A percentile compares a stretch with the other conserved stretches of the same genome.
Conservation (phyloP, 2,888 invertebrate species). For the Drosophila vallismaia region DNA sequence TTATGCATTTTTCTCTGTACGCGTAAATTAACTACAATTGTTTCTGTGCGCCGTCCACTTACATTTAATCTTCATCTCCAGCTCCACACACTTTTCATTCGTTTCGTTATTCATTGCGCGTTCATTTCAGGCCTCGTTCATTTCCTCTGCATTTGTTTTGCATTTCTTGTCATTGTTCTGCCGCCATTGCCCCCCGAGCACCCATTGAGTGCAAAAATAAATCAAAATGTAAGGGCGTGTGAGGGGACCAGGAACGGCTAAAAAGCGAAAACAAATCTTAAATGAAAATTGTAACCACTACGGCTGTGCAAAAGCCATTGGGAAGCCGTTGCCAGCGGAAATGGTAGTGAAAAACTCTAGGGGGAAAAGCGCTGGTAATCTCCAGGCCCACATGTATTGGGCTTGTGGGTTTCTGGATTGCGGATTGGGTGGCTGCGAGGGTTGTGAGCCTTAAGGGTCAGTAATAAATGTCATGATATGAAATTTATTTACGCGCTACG, state of each 20-base stretch:
- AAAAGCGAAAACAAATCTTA: slow-evolving; percentile 71
- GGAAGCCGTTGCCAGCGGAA: slow-evolving; percentile 28
- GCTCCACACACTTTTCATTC: slow-evolving; percentile 52
- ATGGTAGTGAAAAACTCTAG: slow-evolving; percentile 6
- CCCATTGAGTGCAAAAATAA: slow-evolving; percentile 72
- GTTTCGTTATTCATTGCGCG: slow-evolving; percentile 57
- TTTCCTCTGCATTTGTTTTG: slow-evolving; percentile 66
- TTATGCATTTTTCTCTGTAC: slow-evolving; percentile 64
- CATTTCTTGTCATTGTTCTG: slow-evolving; percentile 50
- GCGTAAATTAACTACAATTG: slow-evolving; percentile 78
- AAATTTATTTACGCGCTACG: slow-evolving; percentile 79
- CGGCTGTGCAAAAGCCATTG: slow-evolving; percentile 48
- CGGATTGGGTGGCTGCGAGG: slow-evolving; percentile 36
- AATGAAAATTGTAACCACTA: slow-evolving; percentile 78
- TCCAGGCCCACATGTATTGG: slow-evolving; percentile 53
- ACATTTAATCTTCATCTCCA: slow-evolving; percentile 72
- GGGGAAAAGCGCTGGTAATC: slow-evolving; percentile 62
- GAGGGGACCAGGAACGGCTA: slow-evolving; percentile 28
- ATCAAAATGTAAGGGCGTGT: slow-evolving; percentile 61
- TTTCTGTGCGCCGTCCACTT: slow-evolving; percentile 68
- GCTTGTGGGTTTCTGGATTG: slow-evolving; percentile 31
- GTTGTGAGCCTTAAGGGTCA: slow-evolving; percentile 70
- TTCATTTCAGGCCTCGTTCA: slow-evolving; percentile 57
- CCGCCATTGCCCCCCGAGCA: slow-evolving; percentile 37
- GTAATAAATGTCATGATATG: slow-evolving; percentile 79